phyloP scores from a whole-genome alignment of 2,113 vertebrate species.

The Agelaius phoeniceus region DNA sequence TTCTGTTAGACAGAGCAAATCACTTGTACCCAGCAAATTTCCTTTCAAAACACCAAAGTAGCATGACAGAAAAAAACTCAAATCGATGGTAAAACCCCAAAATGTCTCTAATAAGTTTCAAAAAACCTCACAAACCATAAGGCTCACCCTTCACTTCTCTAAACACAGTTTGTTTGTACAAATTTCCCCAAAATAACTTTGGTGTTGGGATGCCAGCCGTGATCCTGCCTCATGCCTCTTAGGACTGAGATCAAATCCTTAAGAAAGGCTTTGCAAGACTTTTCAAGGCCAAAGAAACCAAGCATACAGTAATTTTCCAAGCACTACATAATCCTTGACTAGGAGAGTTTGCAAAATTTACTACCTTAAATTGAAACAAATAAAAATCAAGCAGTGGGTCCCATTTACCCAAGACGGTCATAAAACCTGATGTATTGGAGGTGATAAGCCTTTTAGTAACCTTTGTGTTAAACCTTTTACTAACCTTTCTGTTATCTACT shows the following conservation, averaged over 20 bases:
- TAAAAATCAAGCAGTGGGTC: neutral
- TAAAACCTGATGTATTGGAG: neutral
- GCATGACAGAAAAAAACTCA: neutral
- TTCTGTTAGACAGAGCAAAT: neutral
- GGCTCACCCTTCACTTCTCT: neutral
- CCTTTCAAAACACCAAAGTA: neutral
- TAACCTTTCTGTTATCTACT: neutral
- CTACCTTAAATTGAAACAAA: neutral
- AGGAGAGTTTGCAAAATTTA: neutral
- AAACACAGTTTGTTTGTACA: neutral
- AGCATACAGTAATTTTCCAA: slow-evolving; percentile 23
- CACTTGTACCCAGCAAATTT: neutral
- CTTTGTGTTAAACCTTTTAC: neutral
- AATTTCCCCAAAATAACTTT: slow-evolving; percentile 19
- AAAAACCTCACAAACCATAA: neutral
- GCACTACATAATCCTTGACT: neutral
- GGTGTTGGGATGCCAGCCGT: slow-evolving; percentile 23
- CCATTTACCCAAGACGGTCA: neutral
- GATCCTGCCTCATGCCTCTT: neutral
- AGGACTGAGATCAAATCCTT: neutral
- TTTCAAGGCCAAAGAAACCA: neutral
- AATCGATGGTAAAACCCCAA: neutral
- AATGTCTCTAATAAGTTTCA: neutral
- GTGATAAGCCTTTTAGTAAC: neutral
- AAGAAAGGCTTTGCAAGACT: neutral